Evolutionary conservation across 2,113 vertebrate species (phyloP).

Genomic region (Cisticola juncidis): DNA sequence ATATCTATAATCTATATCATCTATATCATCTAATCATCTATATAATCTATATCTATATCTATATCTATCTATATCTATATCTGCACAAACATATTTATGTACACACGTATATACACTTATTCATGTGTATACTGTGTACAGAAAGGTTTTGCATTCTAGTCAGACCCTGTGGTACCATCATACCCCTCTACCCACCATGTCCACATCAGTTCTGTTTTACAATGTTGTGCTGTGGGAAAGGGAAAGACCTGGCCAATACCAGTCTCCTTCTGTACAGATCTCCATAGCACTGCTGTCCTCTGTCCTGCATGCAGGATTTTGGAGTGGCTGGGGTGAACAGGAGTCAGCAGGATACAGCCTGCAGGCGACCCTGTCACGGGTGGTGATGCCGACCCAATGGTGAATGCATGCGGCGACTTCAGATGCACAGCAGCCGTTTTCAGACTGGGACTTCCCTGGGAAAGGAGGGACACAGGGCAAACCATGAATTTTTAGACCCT

Average conservation of each 20-base stretch:
- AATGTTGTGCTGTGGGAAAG: not conserved
- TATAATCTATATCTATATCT: too few relatives aligned
- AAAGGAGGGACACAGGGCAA: not conserved
- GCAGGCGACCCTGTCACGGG: accelerated
- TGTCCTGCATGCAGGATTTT: accelerated
- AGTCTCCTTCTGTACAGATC: accelerated
- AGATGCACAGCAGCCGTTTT: not conserved
- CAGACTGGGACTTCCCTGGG: not conserved
- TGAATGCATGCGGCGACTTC: accelerated
- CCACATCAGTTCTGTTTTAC: not conserved
- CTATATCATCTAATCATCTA: too few relatives aligned
- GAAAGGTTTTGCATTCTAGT: not conserved
- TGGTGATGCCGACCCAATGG: not conserved
- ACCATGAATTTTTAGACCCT: not conserved
- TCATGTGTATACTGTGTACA: not conserved
- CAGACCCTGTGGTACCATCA: not conserved
- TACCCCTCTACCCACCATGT: not conserved
- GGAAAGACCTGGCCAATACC: not conserved
- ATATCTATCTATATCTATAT: accelerated
- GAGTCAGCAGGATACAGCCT: not conserved
- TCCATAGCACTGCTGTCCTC: not conserved
- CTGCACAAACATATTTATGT: accelerated
- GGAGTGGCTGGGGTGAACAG: not conserved
- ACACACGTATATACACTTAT: not conserved
- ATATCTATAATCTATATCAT: too few relatives aligned